Base-by-base conservation (phyloP, 2,888 invertebrate species). In the Lepidochitona cinerea region DNA sequence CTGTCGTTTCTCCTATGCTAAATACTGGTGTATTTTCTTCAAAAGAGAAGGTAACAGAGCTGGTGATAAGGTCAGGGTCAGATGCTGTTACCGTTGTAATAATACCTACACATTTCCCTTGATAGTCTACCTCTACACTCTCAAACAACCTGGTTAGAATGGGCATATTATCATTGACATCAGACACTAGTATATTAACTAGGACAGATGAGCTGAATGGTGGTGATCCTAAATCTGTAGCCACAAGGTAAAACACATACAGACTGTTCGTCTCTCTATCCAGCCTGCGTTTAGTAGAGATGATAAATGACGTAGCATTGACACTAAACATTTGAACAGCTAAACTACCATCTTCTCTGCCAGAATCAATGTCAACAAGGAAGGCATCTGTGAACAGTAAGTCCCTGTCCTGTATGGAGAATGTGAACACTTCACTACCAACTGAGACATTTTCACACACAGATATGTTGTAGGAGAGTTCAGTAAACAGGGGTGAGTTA, bases 401-500 rank as follows among this genome's bases (percentile, higher is more conserved):
- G 26, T 69, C 69, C 36, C n/a, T 33, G 36, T 69, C 69, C 7
- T 9, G 36, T 12, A 52, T 53, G 6, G 4, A 23, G n/a, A 69
- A 14, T 32, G 41, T 41, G 1, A 69, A 35, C 14, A 69, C 52
- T n/a, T 35, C 26, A 33, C 36, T 69, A 23, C 35, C 53, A 23
- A 33, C 26, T 6, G 32, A 32, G 35, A 36, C 23, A n/a, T 52
- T 7, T 35, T 69, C 35, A 36, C 26, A 33, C 9, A 69, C 35
- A 53, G 69, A 53, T 29, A 41, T 36, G 53, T 52, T 69, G 53
- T 49, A 52, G 33, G 36, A 1, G 36, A 9, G 6, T 53, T 70
- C 37, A 32, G 52, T 35, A 37, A 78, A 78, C 65, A 52, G 26
- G 3, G 78, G 78, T 32, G 49, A 33, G 53, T 78, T 74, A 49